Base-by-base conservation (phyloP, 37 sponge, comb jelly and placozoan species). In the Eunapius fragilis region DNA sequence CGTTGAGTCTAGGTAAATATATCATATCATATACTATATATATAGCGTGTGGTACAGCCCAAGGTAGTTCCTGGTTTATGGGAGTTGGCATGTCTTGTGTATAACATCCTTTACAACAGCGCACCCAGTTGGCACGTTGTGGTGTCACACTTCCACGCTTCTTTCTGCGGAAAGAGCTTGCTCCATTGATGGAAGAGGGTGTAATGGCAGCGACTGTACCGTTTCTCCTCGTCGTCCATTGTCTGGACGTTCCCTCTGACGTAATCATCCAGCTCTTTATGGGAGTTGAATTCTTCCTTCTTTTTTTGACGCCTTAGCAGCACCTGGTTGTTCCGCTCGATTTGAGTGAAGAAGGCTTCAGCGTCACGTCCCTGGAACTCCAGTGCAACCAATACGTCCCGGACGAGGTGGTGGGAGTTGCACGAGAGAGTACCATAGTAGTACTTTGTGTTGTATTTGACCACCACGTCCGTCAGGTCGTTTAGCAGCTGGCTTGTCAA, bases 1-100 rank as follows among this genome's bases (percentile, higher is more conserved):
- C 0, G 80, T 88, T 25, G 95, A 88, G 73, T 72, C 95, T 49
- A 94, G 80, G 95, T 94, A 25, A 79, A 67, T n/a, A n/a, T n/a
- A n/a, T n/a, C n/a, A n/a, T n/a, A n/a, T n/a, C n/a, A 37, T 27
- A 9, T 24, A 85, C 4, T 41, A 6, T 80, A 58, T 35, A 49
- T 11, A 5, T 24, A 14, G 17, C 7, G 14, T 58, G 58, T n/a
- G 19, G 58, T 58, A 76, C 38, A 76, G 27, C 23, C 34, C 33
- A 4, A 35, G 31, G 7, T 76, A n/a, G n/a, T n/a, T n/a, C n/a
- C 77, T 25, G 36, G 25, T 36, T 36, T 25, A 12, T 76, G 23
- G 25, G 2, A 33, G 33, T 35, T 76, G 36, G 35, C 23, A 76
- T 76, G 25, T 31, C 5, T 24, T 24, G 41, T 2, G 25, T 47